Base-by-base conservation (phyloP, 2,113 vertebrate genomes). In the Lutjanus erythropterus region DNA sequence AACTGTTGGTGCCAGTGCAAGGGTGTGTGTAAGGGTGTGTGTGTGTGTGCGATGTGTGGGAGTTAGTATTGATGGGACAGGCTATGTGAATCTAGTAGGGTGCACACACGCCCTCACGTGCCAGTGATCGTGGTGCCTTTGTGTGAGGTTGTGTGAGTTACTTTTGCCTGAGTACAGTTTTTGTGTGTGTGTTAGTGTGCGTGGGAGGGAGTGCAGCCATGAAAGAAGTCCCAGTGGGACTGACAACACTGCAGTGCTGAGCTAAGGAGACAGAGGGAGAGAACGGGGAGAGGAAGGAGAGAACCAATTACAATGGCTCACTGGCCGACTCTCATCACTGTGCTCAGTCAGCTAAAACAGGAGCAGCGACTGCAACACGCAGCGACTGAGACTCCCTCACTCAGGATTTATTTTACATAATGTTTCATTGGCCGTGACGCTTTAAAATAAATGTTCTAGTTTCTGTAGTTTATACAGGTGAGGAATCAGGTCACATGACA, bases 281-380 rank as follows among this genome's bases (percentile, higher is more conserved):
- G 37, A 86, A 70, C 21, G 33, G 59, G 33, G 73, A 81, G 78
- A 81, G 81, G 79, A 84, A 81, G 81, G 79, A 84, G 81, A 71
- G 65, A 85, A 81, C 85, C 90, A 89, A 89, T 91, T 90, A 91
- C 71, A 75, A 44, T 2, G 73, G 84, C 77, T 87, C 81, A 71
- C 52, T 64, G 69, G 80, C 72, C 62, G 29, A 80, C 83, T 83
- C 74, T 88, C 87, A 89, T 91, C 78, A 55, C 71, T 67, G 56
- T 78, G 83, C 87, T 87, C 86, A 56, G 41, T 90, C 85, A 87
- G 88, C 90, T 86, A 78, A 86, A 90, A 66, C 75, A 61, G 3
- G n/a, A 78, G 69, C 50, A 83, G 76, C 21, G 10, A 67, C 9
- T 65, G 78, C 64, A 37, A 56, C 61, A 25, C 10, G 25, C 56